These are phyloP conservation scores for Pavo muticus DNA, from an alignment of 2,113 vertebrate genomes.

Conservation along the genomic window DNA sequence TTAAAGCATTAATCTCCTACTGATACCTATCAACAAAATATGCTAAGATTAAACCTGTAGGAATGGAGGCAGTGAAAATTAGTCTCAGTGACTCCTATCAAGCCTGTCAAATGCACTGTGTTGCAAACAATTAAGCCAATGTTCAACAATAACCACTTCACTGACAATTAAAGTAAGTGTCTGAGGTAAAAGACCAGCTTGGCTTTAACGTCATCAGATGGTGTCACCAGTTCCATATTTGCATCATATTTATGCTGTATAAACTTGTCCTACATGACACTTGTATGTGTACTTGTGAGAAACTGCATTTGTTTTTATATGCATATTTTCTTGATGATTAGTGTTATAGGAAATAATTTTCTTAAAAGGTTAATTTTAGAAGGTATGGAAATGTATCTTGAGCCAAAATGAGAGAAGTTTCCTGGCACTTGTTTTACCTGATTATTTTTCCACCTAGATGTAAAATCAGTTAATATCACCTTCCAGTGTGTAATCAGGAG, in stretches of 20 bases:
- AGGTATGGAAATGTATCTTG: conserved; percentile 33
- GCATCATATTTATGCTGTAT: not conserved
- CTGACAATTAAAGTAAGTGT: not conserved
- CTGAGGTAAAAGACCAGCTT: not conserved
- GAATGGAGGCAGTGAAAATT: not conserved
- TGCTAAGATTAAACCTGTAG: not conserved
- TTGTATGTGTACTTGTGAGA: conserved; percentile 19
- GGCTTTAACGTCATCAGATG: not conserved
- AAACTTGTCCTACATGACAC: not conserved
- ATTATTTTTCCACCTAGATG: not conserved
- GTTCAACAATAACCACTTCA: not conserved
- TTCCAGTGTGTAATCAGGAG: not conserved
- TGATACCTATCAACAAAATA: not conserved
- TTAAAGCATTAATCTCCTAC: not conserved
- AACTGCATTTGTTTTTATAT: conserved; percentile 52
- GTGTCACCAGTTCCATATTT: not conserved
- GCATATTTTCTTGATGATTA: conserved; percentile 58
- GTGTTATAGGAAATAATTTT: conserved; percentile 55
- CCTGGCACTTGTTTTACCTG: conserved; percentile 14
- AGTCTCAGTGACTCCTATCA: not conserved
- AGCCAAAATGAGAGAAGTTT: conserved; percentile 60
- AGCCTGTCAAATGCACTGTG: not conserved
- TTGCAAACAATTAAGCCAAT: not conserved
- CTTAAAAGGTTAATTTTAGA: conserved; percentile 64
- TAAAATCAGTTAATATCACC: not conserved